A percentile compares a stretch with the other conserved stretches of the same genome.
Conservation (phyloP, 2,113 vertebrate species). For the Bambusicola thoracicus region DNA sequence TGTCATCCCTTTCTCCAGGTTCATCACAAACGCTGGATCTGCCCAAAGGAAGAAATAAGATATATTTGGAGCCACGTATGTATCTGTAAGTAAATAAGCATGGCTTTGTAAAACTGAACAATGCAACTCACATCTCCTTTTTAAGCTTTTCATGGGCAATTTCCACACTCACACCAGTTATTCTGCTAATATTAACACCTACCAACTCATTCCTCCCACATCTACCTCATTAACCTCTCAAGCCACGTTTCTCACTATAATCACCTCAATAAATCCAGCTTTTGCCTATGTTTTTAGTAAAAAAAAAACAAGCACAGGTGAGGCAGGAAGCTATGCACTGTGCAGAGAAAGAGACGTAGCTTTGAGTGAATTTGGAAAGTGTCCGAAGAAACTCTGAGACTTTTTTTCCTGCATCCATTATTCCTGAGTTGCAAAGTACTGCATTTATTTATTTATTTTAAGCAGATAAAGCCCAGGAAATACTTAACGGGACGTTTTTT, state of each 20-base stretch:
- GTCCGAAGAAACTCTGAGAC: background rate
- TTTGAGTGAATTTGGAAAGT: background rate
- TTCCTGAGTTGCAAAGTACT: background rate
- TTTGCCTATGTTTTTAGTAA: background rate
- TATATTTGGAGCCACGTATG: background rate
- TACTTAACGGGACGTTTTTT: background rate
- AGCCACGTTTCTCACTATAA: background rate
- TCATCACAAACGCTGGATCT: conserved; percentile 75
- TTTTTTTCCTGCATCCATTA: background rate
- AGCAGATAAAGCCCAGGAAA: background rate
- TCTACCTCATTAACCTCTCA: background rate
- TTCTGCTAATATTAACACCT: background rate
- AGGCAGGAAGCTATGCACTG: background rate
- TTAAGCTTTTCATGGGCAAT: background rate
- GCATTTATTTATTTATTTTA: background rate
- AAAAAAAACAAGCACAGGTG: conserved; percentile 1
- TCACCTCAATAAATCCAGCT: background rate
- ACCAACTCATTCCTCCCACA: background rate
- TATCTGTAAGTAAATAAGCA: too few relatives aligned
- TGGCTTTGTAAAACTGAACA: too few relatives aligned
- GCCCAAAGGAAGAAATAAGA: conserved; percentile 28
- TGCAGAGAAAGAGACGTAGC: background rate
- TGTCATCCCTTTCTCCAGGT: conserved; percentile 75
- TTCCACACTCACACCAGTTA: background rate
- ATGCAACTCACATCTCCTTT: background rate